phyloP scores from a whole-genome alignment of 2,797 vertebrate genomes.

The Xiphorhynchus erythropygius region DNA sequence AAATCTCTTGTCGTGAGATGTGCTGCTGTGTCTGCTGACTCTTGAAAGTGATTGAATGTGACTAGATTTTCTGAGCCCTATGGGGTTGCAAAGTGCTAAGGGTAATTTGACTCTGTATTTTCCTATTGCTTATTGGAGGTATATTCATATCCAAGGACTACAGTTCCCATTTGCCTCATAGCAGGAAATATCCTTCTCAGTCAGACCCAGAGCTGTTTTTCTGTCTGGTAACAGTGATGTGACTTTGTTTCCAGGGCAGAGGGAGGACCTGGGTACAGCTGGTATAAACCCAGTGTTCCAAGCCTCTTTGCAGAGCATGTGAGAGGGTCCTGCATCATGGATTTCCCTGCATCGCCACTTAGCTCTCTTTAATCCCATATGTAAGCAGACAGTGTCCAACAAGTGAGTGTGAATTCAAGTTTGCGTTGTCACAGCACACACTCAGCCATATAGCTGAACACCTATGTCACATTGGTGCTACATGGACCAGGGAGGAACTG shows the following conservation, averaged over 20 bases:
- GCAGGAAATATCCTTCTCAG: background rate
- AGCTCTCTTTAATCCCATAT: background rate
- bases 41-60: background rate
- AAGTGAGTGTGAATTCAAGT: background rate
- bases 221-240: background rate
- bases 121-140: background rate
- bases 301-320: background rate
- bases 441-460: fast-evolving
- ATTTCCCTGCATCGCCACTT: background rate
- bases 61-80: background rate
- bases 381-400: background rate
- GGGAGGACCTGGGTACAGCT: background rate
- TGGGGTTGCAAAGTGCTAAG: fast-evolving
- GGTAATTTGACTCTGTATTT: background rate
- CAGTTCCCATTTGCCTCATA: background rate
- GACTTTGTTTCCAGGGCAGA: background rate
- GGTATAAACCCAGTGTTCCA: background rate
- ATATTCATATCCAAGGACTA: background rate
- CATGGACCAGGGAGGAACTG: background rate
- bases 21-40: background rate
- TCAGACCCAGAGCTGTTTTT: background rate
- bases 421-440: background rate
- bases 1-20: background rate
- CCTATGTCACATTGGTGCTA: fast-evolving
- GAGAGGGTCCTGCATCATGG: background rate